Evolutionary conservation across 2,797 vertebrate genomes (phyloP).

Genomic region (Helostoma temminkii): DNA sequence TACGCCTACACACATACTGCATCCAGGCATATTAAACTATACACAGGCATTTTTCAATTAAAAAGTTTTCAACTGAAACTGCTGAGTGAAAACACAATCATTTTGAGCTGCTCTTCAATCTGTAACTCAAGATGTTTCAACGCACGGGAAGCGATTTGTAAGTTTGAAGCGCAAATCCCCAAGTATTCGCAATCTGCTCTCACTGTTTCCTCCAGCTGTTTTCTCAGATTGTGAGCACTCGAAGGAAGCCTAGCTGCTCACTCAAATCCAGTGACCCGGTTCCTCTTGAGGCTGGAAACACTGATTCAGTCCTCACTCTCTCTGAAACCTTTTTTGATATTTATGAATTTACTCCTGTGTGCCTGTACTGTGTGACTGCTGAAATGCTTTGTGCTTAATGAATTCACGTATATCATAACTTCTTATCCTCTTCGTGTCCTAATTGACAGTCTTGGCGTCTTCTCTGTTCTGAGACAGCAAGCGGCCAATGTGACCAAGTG

Average conservation of each 20-base stretch:
- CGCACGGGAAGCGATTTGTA: neutral
- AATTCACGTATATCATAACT: neutral
- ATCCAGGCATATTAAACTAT: neutral
- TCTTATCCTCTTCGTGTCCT: neutral
- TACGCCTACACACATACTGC: neutral
- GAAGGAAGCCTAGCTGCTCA: neutral
- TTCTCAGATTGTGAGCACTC: constrained; percentile 5
- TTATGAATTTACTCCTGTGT: constrained; percentile 7
- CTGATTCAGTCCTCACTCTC: too few species aligned
- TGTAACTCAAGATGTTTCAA: neutral
- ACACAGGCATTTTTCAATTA: neutral
- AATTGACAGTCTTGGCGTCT: neutral
- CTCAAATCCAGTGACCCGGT: neutral
- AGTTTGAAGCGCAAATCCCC: constrained; percentile 7
- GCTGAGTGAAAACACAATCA: neutral
- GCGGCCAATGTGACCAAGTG: neutral
- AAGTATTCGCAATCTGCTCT: neutral
- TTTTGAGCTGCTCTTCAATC: neutral
- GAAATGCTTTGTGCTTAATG: neutral
- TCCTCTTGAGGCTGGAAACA: constrained; percentile 13
- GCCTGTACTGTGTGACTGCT: neutral
- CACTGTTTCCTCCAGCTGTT: constrained; percentile 19
- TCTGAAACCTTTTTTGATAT: neutral
- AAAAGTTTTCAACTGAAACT: neutral
- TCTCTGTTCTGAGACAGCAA: too few species aligned